Evolutionary conservation across 2,888 invertebrate species (phyloP), one percentile per base, ranked within the genome.

Genomic region (Achlya flavicornis): DNA sequence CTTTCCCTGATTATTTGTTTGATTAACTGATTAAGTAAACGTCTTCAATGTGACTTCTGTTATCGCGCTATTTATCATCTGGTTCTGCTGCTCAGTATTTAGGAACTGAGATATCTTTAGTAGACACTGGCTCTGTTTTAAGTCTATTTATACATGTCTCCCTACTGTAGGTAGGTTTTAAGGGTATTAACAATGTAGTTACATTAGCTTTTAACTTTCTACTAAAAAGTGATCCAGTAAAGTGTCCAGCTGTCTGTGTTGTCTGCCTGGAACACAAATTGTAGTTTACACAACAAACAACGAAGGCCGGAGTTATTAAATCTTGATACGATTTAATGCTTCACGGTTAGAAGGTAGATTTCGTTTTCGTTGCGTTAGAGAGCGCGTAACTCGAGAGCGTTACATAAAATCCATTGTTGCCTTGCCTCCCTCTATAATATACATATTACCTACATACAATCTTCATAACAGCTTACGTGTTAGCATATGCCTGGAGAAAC

Each of bases 371-470:
- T 83, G 76, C 74, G 77, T 74, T 77, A 73, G 61, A 70, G 74
- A 70, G 72, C 74, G 76, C 80, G 78, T 81, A 86, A 84, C 80
- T 76, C 74, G 70, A 74, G 70, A 74, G 70, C 72, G 79, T 89
- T 89, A 88, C 80, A 84, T 90, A 90, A 89, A 85, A 80, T 75
- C 76, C 76, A 86, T 86, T 86, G 85, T 86, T 59, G 60, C 19
- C 26, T 41, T 86, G 78, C 81, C 75, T 74, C 63, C 71, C 72
- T 66, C 66, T 41, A 41, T 61, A 26, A 68, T 68, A 70, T 68
- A 38, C 38, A 38, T 38, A 38, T 38, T 41, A 69, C 68, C 68
- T 70, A 74, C 76, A 65, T 71, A 71, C 71, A 76, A 14, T 74
- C 76, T 81, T 81, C 79, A 80, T 83, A 83, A 86, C 77, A 79